Conservation (phyloP, 2,888 invertebrate species). For the Himalopsyche tibetana region DNA sequence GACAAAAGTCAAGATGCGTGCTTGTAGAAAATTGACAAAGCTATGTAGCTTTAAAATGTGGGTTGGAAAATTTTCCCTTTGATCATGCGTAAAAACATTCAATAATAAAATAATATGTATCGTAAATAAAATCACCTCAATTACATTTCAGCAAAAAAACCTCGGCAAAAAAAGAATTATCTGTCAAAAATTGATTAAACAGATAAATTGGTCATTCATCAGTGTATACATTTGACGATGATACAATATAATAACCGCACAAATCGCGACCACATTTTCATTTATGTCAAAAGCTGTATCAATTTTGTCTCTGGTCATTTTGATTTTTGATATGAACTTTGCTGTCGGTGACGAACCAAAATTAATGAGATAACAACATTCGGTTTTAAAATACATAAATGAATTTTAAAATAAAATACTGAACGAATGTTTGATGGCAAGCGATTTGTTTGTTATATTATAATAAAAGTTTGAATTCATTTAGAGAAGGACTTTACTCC, state of each 20-base stretch:
- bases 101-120: too few species aligned
- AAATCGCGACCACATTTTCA: neutral
- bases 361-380: slow-evolving; percentile 4
- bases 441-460: neutral
- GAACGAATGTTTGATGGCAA: neutral
- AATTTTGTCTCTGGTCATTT: neutral
- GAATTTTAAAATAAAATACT: neutral
- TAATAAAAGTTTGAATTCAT: neutral
- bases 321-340: slow-evolving; percentile 7
- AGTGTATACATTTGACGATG: neutral
- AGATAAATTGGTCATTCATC: neutral
- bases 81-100: too few species aligned
- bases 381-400: neutral
- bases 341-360: neutral
- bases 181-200: too few species aligned
- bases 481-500: too few species aligned
- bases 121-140: too few species aligned
- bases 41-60: too few species aligned
- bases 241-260: neutral
- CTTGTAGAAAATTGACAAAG: too few species aligned
- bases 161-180: too few species aligned
- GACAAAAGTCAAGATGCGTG: too few species aligned
- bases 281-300: neutral
- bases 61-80: too few species aligned
- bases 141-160: too few species aligned